phyloP scores from a whole-genome alignment of 2,113 vertebrate species.

The Pipra filicauda region DNA sequence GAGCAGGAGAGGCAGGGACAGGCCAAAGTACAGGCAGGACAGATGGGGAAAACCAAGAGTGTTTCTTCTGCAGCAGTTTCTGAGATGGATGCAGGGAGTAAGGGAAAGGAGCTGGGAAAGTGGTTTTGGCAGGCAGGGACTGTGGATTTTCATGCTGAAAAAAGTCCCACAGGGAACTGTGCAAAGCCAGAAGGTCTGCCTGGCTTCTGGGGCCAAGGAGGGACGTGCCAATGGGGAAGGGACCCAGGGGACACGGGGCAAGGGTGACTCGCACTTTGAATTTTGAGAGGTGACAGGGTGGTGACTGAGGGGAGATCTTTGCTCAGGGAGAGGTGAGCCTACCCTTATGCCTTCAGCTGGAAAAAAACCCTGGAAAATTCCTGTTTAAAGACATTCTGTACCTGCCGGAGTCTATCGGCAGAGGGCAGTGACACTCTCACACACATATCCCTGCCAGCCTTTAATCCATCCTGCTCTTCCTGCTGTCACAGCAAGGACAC shows the following conservation, averaged over 20 bases:
- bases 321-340: not conserved
- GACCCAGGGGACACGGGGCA: accelerated
- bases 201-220: not conserved
- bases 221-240: not conserved
- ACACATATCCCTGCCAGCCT: not conserved
- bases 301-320: not conserved
- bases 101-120: not conserved
- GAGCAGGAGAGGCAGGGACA: not conserved
- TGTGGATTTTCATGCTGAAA: not conserved
- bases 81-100: accelerated
- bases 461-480: not conserved
- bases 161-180: not conserved
- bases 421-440: slow-evolving; percentile 43
- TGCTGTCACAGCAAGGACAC: not conserved
- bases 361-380: accelerated
- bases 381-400: accelerated
- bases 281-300: not conserved
- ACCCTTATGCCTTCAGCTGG: not conserved
- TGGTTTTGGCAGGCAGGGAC: not conserved
- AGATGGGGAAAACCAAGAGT: not conserved
- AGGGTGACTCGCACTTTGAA: not conserved
- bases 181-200: not conserved
- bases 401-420: slow-evolving; percentile 16
- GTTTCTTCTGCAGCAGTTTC: not conserved
- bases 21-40: not conserved